Evolutionary conservation across 2,888 invertebrate genomes (phyloP).

Genomic region (Nephrotoma appendiculata): DNA sequence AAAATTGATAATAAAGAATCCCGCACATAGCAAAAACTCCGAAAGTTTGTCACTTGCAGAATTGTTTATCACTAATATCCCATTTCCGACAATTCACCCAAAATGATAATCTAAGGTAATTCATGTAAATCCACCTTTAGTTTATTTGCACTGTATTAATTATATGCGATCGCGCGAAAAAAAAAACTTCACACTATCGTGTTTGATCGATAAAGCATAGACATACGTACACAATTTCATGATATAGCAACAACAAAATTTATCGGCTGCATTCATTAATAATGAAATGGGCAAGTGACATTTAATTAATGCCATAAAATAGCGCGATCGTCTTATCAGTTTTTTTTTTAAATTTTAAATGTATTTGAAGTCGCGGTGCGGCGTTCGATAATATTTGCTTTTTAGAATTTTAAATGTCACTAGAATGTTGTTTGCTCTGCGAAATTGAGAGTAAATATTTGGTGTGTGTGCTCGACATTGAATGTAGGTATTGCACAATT

Average conservation of each 20-base stretch:
- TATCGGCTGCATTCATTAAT: not conserved
- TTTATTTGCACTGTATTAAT: not conserved
- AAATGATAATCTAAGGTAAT: too few species aligned
- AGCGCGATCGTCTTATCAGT: not conserved
- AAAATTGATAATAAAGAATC: too few species aligned
- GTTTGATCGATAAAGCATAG: not conserved
- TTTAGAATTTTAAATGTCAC: not conserved
- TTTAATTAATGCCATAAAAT: not conserved
- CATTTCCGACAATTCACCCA: too few species aligned
- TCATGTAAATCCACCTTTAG: too few species aligned
- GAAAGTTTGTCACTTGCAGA: too few species aligned
- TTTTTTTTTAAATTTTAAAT: not conserved
- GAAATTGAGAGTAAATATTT: not conserved
- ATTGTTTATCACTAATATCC: too few species aligned
- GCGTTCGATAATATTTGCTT: not conserved
- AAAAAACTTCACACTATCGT: not conserved
- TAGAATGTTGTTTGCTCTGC: not conserved
- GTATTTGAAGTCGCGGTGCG: not conserved
- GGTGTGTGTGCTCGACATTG: not conserved
- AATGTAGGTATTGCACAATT: not conserved
- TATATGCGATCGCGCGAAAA: not conserved
- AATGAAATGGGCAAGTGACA: not conserved
- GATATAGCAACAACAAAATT: not conserved
- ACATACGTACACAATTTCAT: not conserved
- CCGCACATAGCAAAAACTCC: too few species aligned